These are phyloP conservation scores for Malthinus flaveolus DNA, from an alignment of 2,888 invertebrate species.

Conservation along the genomic window DNA sequence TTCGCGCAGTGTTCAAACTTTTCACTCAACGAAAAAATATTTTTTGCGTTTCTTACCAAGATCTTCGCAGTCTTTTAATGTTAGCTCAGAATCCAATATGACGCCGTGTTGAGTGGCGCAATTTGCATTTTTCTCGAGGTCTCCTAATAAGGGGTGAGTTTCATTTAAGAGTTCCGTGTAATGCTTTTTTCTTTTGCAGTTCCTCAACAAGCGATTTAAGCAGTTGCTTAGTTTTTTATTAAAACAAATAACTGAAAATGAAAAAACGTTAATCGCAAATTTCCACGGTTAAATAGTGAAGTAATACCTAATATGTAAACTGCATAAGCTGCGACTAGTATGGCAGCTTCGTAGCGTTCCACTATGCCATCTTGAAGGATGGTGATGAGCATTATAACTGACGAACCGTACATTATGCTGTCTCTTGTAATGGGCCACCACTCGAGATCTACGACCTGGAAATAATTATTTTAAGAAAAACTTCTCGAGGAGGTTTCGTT, in stretches of 20 bases:
- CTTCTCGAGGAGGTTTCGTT: background rate
- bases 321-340: slow-evolving; percentile 70
- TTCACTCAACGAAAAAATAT: background rate
- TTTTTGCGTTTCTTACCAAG: slow-evolving; percentile 46
- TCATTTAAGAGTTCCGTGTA: slow-evolving; percentile 62
- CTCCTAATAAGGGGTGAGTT: slow-evolving; percentile 50
- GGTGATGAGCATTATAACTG: slow-evolving; percentile 70
- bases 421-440: slow-evolving; percentile 81
- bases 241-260: slow-evolving; percentile 70
- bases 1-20: no score
- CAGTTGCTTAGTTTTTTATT: slow-evolving; percentile 62
- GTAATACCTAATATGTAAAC: slow-evolving; percentile 68
- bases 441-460: slow-evolving; percentile 67
- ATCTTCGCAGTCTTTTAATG: slow-evolving; percentile 53
- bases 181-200: slow-evolving; percentile 54
- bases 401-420: slow-evolving; percentile 71
- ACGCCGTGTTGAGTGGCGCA: slow-evolving; percentile 6
- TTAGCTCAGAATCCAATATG: slow-evolving; percentile 46
- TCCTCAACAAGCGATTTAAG: slow-evolving; percentile 57
- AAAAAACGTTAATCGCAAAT: background rate
- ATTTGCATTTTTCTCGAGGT: slow-evolving; percentile 20
- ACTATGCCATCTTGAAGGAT: slow-evolving; percentile 72
- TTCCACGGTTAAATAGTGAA: slow-evolving; percentile 33
- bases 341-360: slow-evolving; percentile 75
- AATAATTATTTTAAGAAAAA: no score